A percentile compares a stretch with the other conserved stretches of the same genome.
Conservation (phyloP, 1,140 invertebrate genomes). For the Magallana angulata region DNA sequence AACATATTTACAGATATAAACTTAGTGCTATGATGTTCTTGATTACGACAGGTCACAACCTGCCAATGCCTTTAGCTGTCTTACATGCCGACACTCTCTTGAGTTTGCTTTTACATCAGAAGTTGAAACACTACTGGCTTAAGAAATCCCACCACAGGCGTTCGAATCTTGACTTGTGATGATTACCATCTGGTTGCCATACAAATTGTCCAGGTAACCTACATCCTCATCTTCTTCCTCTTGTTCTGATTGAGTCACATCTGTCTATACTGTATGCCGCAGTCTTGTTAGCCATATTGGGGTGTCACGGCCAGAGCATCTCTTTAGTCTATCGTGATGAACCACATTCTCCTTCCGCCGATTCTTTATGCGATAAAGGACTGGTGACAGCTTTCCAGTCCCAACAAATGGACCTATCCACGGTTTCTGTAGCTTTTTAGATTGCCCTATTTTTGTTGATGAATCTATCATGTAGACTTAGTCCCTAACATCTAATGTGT, state of each 20-base stretch:
- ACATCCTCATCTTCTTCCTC: slow-evolving; percentile 9
- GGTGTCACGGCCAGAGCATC: neutral
- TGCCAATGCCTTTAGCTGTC: no score
- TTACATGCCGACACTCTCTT: no score
- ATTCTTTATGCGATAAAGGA: neutral
- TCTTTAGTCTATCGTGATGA: neutral
- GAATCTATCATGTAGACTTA: slow-evolving; percentile 24
- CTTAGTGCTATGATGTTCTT: no score
- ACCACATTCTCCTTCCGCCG: neutral
- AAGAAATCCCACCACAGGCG: no score
- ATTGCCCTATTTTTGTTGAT: slow-evolving; percentile 41
- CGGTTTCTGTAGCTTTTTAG: neutral
- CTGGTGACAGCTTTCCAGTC: neutral
- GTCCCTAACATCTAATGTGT: slow-evolving; percentile 11
- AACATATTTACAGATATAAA: no score
- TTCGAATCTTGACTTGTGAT: neutral
- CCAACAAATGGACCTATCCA: slow-evolving; percentile 40
- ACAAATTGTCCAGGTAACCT: neutral
- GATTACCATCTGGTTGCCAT: neutral
- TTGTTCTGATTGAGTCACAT: no score
- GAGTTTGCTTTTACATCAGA: no score
- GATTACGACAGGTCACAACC: no score
- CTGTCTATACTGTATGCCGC: neutral
- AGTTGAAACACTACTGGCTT: no score
- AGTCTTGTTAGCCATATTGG: neutral